These are phyloP conservation scores for Thysanoteuthis rhombus DNA, from an alignment of 2,888 invertebrate genomes.

Conservation along the genomic window DNA sequence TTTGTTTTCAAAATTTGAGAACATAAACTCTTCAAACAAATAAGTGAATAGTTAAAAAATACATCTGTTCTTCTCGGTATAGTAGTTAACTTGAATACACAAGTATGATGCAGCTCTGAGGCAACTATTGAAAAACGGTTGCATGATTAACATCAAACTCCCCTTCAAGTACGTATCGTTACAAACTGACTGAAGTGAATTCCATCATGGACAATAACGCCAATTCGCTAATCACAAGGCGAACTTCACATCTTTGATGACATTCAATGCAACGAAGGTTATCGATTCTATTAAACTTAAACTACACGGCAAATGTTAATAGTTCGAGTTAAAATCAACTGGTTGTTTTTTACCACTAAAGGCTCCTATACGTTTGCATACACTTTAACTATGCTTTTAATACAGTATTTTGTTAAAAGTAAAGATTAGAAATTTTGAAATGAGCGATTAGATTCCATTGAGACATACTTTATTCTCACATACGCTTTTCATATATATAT, in stretches of 20 bases:
- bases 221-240: neutral
- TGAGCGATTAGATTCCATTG: too few species aligned
- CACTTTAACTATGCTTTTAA: neutral
- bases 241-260: neutral
- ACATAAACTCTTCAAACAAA: too few species aligned
- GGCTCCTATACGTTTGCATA: neutral
- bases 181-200: neutral
- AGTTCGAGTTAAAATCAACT: neutral
- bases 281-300: neutral
- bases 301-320: neutral
- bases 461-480: too few species aligned
- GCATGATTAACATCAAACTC: neutral
- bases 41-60: too few species aligned
- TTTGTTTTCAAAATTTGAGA: too few species aligned
- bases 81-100: too few species aligned
- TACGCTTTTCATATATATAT: too few species aligned
- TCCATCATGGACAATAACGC: neutral
- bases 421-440: too few species aligned
- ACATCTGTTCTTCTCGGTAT: too few species aligned
- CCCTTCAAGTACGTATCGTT: neutral
- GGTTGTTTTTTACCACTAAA: neutral
- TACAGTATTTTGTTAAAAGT: neutral
- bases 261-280: neutral
- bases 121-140: too few species aligned
- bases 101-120: too few species aligned